A percentile compares a stretch with the other conserved stretches of the same genome.
Conservation (phyloP, 1,140 invertebrate species). For the Mya arenaria region DNA sequence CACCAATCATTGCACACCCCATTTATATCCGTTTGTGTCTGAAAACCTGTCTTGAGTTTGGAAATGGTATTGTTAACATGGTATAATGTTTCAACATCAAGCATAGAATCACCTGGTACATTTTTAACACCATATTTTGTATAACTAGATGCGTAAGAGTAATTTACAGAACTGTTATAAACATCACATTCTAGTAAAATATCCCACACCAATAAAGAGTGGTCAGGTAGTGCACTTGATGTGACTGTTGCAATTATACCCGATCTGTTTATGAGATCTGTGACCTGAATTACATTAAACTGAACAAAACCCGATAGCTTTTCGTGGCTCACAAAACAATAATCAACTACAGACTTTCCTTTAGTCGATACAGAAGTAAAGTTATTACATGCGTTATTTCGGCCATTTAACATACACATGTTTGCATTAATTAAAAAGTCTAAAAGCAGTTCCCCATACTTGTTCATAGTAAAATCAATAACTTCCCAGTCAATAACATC, state of each 20-base stretch:
- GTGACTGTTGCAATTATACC: not conserved
- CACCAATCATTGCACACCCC: constrained; percentile 10
- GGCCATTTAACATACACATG: constrained; percentile 52
- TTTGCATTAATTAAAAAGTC: constrained; percentile 56
- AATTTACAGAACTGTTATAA: too few relatives aligned
- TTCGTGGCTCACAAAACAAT: constrained; percentile 41
- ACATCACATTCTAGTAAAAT: too few relatives aligned
- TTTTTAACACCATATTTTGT: constrained; percentile 24
- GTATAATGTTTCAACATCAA: constrained; percentile 3
- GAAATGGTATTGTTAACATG: too few relatives aligned
- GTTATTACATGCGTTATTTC: constrained; percentile 29
- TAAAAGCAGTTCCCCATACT: constrained; percentile 50
- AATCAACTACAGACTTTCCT: constrained; percentile 58
- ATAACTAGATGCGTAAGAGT: too few relatives aligned
- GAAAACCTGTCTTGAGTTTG: constrained; percentile 12
- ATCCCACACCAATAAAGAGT: constrained; percentile 20
- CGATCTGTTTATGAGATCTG: not conserved
- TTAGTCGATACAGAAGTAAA: constrained; percentile 48
- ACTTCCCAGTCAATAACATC: constrained; percentile 18
- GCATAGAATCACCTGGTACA: constrained; percentile 21
- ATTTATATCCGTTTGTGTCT: constrained; percentile 16
- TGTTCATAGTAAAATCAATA: constrained; percentile 42
- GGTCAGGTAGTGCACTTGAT: not conserved
- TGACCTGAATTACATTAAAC: constrained; percentile 9
- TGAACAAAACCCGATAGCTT: not conserved